Percentiles rank a stretch among this genome's conserved stretches.
These are phyloP conservation scores for Alectura lathami DNA, from an alignment of 2,113 vertebrate species.

Conservation along the genomic window DNA sequence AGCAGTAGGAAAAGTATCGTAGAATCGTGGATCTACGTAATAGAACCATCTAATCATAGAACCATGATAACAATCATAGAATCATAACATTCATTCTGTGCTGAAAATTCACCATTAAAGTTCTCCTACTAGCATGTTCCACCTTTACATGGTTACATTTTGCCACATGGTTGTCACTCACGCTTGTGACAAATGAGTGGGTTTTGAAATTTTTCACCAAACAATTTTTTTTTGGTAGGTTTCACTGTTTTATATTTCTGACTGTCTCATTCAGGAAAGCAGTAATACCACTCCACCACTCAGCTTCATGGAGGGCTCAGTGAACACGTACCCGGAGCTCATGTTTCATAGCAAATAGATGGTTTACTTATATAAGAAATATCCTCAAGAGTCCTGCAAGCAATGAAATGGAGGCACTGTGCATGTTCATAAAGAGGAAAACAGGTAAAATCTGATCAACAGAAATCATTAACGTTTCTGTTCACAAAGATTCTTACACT, in stretches of 20 bases:
- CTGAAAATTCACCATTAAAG: background rate
- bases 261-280: background rate
- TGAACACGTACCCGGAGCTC: background rate
- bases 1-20: background rate
- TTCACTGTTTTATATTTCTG: background rate
- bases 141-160: background rate
- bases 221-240: background rate
- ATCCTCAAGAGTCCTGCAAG: background rate
- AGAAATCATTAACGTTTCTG: background rate
- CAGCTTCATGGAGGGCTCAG: background rate
- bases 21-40: too few relatives aligned
- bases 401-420: background rate
- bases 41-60: too few relatives aligned
- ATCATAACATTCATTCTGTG: background rate
- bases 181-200: background rate
- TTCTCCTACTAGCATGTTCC: background rate
- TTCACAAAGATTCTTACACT: background rate
- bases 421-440: background rate
- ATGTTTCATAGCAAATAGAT: background rate
- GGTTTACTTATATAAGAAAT: background rate
- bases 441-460: background rate
- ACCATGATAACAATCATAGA: too few relatives aligned
- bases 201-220: background rate
- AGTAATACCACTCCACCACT: background rate
- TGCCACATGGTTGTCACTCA: background rate